Evolutionary conservation across 1,140 invertebrate species (phyloP).

Genomic region (Paracyclopina nana): DNA sequence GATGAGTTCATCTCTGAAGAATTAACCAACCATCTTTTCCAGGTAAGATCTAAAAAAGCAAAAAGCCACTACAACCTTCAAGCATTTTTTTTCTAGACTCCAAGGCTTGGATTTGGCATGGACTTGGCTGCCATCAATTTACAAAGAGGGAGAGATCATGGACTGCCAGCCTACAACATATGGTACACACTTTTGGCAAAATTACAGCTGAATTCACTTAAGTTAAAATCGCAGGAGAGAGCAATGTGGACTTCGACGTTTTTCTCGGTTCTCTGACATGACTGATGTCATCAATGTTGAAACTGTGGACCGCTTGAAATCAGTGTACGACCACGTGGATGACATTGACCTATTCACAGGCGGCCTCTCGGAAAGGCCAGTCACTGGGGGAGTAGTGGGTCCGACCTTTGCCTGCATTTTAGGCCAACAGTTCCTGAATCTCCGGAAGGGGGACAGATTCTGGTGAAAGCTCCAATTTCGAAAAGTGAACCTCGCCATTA

Average conservation of each 20-base stretch:
- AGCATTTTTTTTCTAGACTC: background rate
- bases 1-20: conserved; percentile 62
- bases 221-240: too few species aligned
- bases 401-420: conserved; percentile 92
- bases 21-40: conserved; percentile 67
- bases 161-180: conserved; percentile 53
- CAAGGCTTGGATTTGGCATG: conserved; percentile 25
- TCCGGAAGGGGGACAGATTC: conserved; percentile 37
- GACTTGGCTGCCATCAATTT: conserved; percentile 38
- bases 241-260: conserved; percentile 48
- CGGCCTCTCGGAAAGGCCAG: conserved; percentile 56
- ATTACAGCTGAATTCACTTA: too few species aligned
- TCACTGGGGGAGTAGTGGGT: conserved; percentile 70
- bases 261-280: conserved; percentile 53
- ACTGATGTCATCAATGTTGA: conserved; percentile 43
- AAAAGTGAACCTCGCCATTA: too few species aligned
- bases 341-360: conserved; percentile 32
- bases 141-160: conserved; percentile 59
- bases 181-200: too few species aligned
- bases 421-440: conserved; percentile 71
- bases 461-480: too few species aligned
- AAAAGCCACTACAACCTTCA: background rate
- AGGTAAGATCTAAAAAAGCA: conserved; percentile 21
- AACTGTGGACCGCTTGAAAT: conserved; percentile 24
- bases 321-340: conserved; percentile 27